These are phyloP conservation scores for Noctua janthe DNA, from an alignment of 2,888 invertebrate genomes.

Conservation along the genomic window DNA sequence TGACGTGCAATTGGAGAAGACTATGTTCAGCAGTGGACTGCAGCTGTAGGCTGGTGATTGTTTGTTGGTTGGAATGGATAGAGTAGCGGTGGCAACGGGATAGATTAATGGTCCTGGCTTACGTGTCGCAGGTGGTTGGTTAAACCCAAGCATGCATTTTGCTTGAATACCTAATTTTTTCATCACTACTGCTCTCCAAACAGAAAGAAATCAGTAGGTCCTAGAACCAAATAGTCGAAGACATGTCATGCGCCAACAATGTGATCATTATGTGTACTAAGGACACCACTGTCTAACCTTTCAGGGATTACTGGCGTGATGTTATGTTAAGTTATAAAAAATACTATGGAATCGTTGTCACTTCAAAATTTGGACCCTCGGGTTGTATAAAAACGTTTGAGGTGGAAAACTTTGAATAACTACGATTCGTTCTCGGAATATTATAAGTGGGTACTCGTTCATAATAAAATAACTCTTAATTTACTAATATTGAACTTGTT, in stretches of 20 bases:
- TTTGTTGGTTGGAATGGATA: no score
- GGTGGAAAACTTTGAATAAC: background rate
- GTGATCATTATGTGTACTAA: background rate
- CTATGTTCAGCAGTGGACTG: background rate
- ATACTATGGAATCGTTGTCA: background rate
- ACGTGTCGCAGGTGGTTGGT: no score
- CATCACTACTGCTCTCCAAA: no score
- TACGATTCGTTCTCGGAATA: background rate
- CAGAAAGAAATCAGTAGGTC: no score
- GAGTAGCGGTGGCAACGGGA: no score
- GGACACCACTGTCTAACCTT: background rate
- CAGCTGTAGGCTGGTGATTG: no score
- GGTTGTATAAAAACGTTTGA: background rate
- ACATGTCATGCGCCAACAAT: no score
- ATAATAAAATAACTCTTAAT: constrained; percentile 28
- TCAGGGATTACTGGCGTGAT: background rate
- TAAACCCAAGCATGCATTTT: no score
- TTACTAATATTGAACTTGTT: background rate
- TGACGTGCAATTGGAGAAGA: background rate
- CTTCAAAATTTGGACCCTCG: background rate
- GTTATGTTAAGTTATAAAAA: background rate
- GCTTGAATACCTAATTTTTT: no score
- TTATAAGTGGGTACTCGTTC: background rate
- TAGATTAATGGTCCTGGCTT: no score
- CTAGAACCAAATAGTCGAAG: no score